These are phyloP conservation scores for Platichthys stellatus DNA, from an alignment of 2,113 vertebrate genomes.

Conservation along the genomic window DNA sequence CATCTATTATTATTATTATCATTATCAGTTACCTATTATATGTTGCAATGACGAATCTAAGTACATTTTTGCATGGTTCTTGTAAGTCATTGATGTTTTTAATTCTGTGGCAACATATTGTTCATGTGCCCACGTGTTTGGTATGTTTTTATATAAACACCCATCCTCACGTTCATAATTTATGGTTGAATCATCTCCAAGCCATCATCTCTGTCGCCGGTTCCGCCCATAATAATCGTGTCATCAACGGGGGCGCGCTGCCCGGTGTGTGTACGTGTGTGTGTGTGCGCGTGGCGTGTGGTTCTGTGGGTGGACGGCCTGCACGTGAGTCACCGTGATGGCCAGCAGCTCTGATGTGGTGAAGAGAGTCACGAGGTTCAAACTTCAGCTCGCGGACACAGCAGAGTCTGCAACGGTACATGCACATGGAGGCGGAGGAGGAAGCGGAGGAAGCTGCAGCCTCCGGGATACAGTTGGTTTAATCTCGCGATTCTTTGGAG, in stretches of 20 bases:
- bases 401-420: slow-evolving; percentile 79
- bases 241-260: slow-evolving; percentile 45
- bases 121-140: neutral
- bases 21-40: too few species aligned
- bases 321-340: slow-evolving; percentile 73
- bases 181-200: neutral
- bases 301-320: slow-evolving; percentile 42
- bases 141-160: neutral
- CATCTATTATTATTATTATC: too few species aligned
- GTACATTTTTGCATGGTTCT: too few species aligned
- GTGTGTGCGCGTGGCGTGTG: slow-evolving; percentile 34
- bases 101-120: too few species aligned
- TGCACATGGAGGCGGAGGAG: neutral
- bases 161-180: neutral
- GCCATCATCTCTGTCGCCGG: neutral
- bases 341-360: slow-evolving; percentile 60
- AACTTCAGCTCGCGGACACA: slow-evolving; percentile 73
- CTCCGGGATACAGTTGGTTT: too few species aligned
- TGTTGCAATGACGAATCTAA: too few species aligned
- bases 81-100: too few species aligned
- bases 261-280: slow-evolving; percentile 53
- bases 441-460: too few species aligned
- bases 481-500: too few species aligned
- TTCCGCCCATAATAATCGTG: slow-evolving; percentile 70
- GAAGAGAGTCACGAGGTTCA: slow-evolving; percentile 73